These are phyloP conservation scores for Hypena proboscidalis DNA, from an alignment of 2,888 invertebrate genomes.

Conservation along the genomic window DNA sequence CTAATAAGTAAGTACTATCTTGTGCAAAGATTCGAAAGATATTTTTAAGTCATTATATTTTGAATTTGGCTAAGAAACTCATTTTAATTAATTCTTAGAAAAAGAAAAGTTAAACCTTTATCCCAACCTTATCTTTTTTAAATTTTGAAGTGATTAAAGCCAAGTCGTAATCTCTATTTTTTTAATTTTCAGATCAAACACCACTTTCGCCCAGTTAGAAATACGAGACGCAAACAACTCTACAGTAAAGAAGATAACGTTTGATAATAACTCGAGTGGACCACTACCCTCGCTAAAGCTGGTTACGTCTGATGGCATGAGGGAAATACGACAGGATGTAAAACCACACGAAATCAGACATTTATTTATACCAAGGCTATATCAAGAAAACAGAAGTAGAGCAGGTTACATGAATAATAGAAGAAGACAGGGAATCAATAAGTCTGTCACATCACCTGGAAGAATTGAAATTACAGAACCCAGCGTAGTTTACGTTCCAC, in stretches of 20 bases:
- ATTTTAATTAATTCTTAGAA: too few relatives aligned
- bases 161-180: conserved; percentile 1
- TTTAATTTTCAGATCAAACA: conserved; percentile 71
- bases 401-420: conserved; percentile 74
- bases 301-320: conserved; percentile 69
- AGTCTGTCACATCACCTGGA: conserved; percentile 57
- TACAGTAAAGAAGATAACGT: conserved; percentile 71
- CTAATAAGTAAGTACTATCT: conserved; percentile 68
- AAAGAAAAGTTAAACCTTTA: too few relatives aligned
- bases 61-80: too few relatives aligned
- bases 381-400: conserved; percentile 72
- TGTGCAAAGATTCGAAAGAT: conserved; percentile 30
- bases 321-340: conserved; percentile 70
- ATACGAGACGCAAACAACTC: conserved; percentile 72
- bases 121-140: too few relatives aligned
- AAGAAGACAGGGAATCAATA: conserved; percentile 61
- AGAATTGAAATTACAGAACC: conserved; percentile 59
- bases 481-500: conserved; percentile 74
- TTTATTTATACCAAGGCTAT: conserved; percentile 71
- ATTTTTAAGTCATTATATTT: too few relatives aligned
- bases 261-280: conserved; percentile 74
- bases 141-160: background rate
- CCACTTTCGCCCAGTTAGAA: conserved; percentile 79
- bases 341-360: conserved; percentile 79
- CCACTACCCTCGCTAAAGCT: conserved; percentile 64